phyloP scores from a whole-genome alignment of 2,888 invertebrate genomes.

The Steromphala cineraria region DNA sequence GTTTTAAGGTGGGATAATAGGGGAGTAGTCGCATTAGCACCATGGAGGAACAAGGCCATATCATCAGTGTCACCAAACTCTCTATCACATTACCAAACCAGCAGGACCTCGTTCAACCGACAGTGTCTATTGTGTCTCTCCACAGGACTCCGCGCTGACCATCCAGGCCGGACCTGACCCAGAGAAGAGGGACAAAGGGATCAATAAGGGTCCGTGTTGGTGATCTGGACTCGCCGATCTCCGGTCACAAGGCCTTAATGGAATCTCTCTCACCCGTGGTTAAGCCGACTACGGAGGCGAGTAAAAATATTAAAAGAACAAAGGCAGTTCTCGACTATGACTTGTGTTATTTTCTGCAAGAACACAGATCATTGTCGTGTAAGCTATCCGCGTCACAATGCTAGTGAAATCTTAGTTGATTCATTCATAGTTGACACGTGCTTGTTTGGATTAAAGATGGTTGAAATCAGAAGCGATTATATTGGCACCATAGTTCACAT shows the following conservation, averaged over 20 bases:
- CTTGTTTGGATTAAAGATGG: no score
- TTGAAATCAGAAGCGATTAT: no score
- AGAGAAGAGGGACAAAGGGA: constrained; percentile 6
- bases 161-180: neutral
- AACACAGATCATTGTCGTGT: no score
- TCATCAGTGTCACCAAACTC: neutral
- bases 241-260: neutral
- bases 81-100: neutral
- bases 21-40: neutral
- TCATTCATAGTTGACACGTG: no score
- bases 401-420: no score
- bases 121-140: neutral
- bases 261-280: neutral
- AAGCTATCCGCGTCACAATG: no score
- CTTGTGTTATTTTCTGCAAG: no score
- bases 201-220: neutral
- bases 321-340: neutral
- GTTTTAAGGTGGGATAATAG: no score
- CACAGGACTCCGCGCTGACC: neutral
- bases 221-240: neutral
- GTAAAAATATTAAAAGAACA: constrained; percentile 7
- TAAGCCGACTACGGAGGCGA: neutral
- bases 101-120: neutral
- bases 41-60: neutral
- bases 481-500: no score